phyloP scores from a whole-genome alignment of 2,113 vertebrate genomes.

The Erpornis zantholeuca region DNA sequence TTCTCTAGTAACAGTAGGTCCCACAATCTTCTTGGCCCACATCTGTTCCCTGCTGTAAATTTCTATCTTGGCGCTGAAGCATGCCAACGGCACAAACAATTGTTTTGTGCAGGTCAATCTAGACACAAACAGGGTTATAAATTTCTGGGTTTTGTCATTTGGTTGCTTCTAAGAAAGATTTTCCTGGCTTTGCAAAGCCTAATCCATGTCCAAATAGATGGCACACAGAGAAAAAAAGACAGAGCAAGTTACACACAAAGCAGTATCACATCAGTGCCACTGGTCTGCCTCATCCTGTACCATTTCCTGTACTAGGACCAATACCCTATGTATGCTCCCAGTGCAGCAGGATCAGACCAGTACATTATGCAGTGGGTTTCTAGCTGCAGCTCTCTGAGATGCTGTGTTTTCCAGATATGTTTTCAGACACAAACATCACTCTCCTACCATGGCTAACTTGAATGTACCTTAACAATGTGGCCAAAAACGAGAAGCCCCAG shows the following conservation, averaged over 20 bases:
- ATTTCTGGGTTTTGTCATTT: not conserved
- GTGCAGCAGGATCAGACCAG: not conserved
- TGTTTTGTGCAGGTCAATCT: not conserved
- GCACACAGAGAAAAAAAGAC: not conserved
- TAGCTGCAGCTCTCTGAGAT: not conserved
- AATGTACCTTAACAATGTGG: not conserved
- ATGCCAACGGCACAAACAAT: not conserved
- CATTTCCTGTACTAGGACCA: not conserved
- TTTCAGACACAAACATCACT: not conserved
- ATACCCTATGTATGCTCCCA: not conserved
- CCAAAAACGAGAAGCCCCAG: not conserved
- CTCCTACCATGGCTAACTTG: not conserved
- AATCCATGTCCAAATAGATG: not conserved
- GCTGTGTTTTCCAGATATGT: not conserved
- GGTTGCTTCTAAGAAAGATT: not conserved
- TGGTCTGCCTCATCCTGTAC: not conserved
- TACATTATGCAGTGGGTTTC: rapidly evolving
- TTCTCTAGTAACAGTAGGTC: not conserved
- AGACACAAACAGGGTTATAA: not conserved
- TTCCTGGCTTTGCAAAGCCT: not conserved
- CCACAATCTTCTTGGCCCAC: not conserved
- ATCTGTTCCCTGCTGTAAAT: not conserved
- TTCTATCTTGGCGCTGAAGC: not conserved
- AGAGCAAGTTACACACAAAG: not conserved
- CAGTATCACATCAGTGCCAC: not conserved